A percentile compares a stretch with the other conserved stretches of the same genome.
Evolutionary conservation across 2,113 vertebrate species (phyloP).

Genomic region (Alaudala cheleensis): DNA sequence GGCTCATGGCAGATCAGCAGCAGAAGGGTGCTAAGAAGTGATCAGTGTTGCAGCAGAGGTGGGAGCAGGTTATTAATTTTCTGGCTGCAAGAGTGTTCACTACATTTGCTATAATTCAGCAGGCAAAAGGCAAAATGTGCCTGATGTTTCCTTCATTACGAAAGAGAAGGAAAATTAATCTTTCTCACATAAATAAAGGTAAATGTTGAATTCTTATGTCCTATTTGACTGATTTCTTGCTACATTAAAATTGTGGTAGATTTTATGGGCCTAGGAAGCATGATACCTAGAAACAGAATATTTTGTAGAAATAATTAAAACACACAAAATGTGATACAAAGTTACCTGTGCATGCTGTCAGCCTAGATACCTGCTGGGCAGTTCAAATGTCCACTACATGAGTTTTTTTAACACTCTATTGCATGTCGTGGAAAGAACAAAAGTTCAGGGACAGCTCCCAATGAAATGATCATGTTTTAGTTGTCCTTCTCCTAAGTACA

Average conservation of each 20-base stretch:
- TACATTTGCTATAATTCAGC: neutral
- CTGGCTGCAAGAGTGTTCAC: neutral
- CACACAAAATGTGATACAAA: neutral
- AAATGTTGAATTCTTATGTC: neutral
- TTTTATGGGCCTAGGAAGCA: neutral
- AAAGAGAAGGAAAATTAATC: neutral
- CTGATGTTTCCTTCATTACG: neutral
- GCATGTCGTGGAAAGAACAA: neutral
- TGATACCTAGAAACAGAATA: neutral
- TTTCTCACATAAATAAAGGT: neutral
- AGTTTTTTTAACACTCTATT: neutral
- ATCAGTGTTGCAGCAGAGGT: neutral
- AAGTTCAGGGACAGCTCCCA: neutral
- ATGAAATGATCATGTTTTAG: neutral
- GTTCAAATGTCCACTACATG: neutral
- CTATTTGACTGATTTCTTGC: neutral
- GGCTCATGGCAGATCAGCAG: rapidly evolving
- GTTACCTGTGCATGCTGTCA: neutral
- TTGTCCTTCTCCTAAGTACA: neutral
- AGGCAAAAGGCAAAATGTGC: neutral
- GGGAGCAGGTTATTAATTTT: neutral
- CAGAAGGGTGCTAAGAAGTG: neutral
- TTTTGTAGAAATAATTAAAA: neutral
- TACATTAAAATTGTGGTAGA: neutral
- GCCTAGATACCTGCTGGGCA: neutral